Evolutionary conservation across 2,113 vertebrate species (phyloP).

Genomic region (Rutilus rutilus): DNA sequence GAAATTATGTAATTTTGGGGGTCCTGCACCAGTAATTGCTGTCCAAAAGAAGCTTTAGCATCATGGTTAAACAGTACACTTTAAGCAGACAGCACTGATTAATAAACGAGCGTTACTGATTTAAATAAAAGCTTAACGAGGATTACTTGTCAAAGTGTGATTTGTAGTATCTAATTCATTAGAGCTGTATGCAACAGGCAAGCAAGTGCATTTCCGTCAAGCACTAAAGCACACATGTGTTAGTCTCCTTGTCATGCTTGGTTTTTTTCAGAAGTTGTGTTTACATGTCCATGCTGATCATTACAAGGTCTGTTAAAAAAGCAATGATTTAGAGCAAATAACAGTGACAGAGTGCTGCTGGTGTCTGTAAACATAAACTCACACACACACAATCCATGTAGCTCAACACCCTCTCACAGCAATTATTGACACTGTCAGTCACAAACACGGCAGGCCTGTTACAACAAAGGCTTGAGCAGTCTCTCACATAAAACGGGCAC

Average conservation of each 20-base stretch:
- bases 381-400: neutral
- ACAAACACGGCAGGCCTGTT: neutral
- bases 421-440: constrained; percentile 10
- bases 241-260: neutral
- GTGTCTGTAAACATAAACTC: neutral
- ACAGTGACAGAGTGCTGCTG: neutral
- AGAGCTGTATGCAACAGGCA: neutral
- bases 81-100: constrained; percentile 3
- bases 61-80: neutral
- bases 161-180: constrained; percentile 20
- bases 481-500: constrained; percentile 44
- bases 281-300: neutral
- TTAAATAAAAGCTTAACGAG: constrained; percentile 9
- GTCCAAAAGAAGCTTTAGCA: neutral
- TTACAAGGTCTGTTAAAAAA: neutral
- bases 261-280: neutral
- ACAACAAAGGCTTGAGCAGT: neutral
- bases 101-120: neutral
- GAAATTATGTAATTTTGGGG: neutral
- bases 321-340: neutral
- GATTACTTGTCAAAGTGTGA: neutral
- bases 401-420: neutral
- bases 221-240: neutral
- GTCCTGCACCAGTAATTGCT: neutral
- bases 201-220: neutral